phyloP scores from a whole-genome alignment of 1,140 invertebrate species.

The Drosophila kikkawai region DNA sequence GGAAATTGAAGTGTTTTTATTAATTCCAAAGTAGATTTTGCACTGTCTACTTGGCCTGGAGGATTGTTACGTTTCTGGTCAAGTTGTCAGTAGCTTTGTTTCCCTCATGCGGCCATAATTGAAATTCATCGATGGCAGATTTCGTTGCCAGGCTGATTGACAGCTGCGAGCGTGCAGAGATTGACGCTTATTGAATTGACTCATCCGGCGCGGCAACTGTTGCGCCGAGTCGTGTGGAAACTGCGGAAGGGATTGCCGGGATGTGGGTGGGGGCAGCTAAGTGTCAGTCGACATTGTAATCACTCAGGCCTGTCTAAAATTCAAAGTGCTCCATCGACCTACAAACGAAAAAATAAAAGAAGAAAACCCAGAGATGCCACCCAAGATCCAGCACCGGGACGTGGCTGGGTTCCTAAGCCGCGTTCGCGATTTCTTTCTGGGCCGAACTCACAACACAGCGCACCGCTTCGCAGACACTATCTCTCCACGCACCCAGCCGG shows the following conservation, averaged over 20 bases:
- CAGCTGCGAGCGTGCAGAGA: constrained; percentile 52
- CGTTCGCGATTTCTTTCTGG: constrained; percentile 63
- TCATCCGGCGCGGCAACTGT: constrained; percentile 53
- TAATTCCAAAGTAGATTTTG: constrained; percentile 67
- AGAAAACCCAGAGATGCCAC: constrained; percentile 27
- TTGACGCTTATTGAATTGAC: constrained; percentile 81
- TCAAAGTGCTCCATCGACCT: background rate
- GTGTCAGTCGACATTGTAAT: constrained; percentile 17
- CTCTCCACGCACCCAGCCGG: constrained; percentile 27
- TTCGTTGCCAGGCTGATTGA: constrained; percentile 69
- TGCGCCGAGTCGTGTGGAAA: constrained; percentile 50
- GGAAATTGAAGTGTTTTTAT: constrained; percentile 83
- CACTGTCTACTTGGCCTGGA: constrained; percentile 33
- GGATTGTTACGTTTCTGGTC: constrained; percentile 61
- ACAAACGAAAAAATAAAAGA: background rate
- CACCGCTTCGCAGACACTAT: constrained; percentile 43
- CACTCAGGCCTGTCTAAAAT: constrained; percentile 31
- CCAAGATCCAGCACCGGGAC: constrained; percentile 54
- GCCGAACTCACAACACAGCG: constrained; percentile 43
- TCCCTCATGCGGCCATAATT: constrained; percentile 64
- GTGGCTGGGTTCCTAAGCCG: constrained; percentile 52
- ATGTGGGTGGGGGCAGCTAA: background rate
- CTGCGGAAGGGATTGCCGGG: constrained; percentile 12
- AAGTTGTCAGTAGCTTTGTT: constrained; percentile 54
- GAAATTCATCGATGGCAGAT: constrained; percentile 73